Base-by-base conservation (phyloP, 2,113 vertebrate genomes). In the Morphnarchus princeps region DNA sequence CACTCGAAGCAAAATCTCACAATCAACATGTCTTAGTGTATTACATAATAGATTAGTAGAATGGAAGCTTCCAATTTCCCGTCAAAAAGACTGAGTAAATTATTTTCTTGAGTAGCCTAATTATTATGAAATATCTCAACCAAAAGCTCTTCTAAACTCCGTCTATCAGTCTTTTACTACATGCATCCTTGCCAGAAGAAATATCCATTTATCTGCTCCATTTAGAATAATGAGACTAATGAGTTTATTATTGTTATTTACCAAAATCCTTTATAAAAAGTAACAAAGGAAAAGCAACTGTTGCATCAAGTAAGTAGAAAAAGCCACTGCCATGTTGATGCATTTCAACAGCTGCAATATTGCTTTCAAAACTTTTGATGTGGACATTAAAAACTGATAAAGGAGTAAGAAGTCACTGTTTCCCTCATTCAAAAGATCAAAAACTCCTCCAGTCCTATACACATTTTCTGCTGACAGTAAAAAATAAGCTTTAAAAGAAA, bases 171-270 rank as follows among this genome's bases (percentile, higher is more conserved):
- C 61, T 40, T 73, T 88, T 90, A 59, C 38, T 79, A 69, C n/a
- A 45, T 22, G 54, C 38, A 66, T 45, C 43, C 79, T 72, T 85
- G 54, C 82, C 67, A 88, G 62, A 93, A 94, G 66, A 82, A 86
- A 86, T 50, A 88, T n/a, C 47, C n/a, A 70, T 63, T 88, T 96
- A 86, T 90, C 82, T 88, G 43, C 61, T 77, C 29, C 62, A 50
- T 86, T 95, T 96, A 93, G 63, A 92, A 85, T 88, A 95, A 92
- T 77, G 38, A 90, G 54, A 69, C 58, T 96, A 97, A 88, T 69
- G 71, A 86, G 74, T 70, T 92, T 80, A 38, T 87, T 93, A 93
- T 86, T 87, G 59, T 84, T 93, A 45, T 82, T 96, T 90, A 88
- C 38, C 71, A 92, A 96, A 96, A 96, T 58, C n/a, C 16, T 58